These are phyloP conservation scores for Bombus picipes DNA, from an alignment of 1,140 invertebrate genomes.

Conservation along the genomic window DNA sequence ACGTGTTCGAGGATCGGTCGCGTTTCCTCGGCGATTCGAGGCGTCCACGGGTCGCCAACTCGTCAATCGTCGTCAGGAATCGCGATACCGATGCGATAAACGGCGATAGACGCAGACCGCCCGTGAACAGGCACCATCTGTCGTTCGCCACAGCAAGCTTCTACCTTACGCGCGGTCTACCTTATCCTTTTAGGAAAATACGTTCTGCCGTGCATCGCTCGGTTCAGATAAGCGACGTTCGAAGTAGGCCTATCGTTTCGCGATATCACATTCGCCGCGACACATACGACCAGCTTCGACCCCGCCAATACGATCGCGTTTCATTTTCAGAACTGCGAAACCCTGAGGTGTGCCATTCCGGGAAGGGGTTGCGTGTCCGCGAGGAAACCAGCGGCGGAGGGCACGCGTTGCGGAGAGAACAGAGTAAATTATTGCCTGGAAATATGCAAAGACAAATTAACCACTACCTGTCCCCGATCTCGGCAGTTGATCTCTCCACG, in stretches of 20 bases:
- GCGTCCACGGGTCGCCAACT: too few species aligned
- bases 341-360: slow-evolving; percentile 84
- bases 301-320: slow-evolving; percentile 25
- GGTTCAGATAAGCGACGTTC: slow-evolving; percentile 48
- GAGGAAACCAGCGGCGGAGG: slow-evolving; percentile 84
- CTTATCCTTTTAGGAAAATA: slow-evolving; percentile 66
- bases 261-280: slow-evolving; percentile 52
- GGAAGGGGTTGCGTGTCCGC: slow-evolving; percentile 80
- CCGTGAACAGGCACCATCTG: slow-evolving; percentile 70
- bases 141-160: slow-evolving; percentile 49
- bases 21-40: neutral
- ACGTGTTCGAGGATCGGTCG: neutral
- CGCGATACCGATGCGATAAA: neutral
- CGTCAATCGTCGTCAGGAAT: too few species aligned
- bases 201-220: neutral
- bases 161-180: slow-evolving; percentile 39
- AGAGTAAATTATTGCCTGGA: slow-evolving; percentile 66
- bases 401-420: slow-evolving; percentile 84
- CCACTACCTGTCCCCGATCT: neutral
- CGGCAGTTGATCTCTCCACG: neutral
- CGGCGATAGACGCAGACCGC: neutral
- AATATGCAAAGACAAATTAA: slow-evolving; percentile 46
- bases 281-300: too few species aligned
- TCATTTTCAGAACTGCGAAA: slow-evolving; percentile 77
- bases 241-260: slow-evolving; percentile 35